Base-by-base conservation (phyloP, 2,113 vertebrate genomes). In the Sula dactylatra region DNA sequence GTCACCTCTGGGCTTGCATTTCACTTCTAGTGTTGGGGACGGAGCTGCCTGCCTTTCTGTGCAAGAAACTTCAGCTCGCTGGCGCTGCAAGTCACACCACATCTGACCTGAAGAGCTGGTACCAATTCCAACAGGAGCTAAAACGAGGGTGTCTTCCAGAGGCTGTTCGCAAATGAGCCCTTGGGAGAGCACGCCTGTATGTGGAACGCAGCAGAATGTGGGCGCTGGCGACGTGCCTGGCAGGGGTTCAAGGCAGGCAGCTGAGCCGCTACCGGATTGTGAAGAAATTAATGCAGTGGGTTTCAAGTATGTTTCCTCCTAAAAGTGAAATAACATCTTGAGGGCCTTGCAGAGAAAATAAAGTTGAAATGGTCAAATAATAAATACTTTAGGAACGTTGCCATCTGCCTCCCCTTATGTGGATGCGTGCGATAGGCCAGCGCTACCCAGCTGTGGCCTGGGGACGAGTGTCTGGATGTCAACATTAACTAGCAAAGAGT, bases 141-240 rank as follows among this genome's bases (percentile, higher is more conserved):
- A 40, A 83, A 6, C 3, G 29, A 40, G 66, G 5, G 29, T 26
- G 62, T 82, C 77, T 91, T 72, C 81, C 64, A 80, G 91, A 90
- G 92, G 66, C 70, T 4, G 8, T 54, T 55, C 78, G 59, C 25
- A 61, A 38, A 42, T 22, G 11, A 31, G 55, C 34, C 15, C 7
- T 34, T 38, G 24, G 47, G 36, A 70, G 77, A 72, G 71, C 20
- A 2, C 18, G 5, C 1, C 18, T 12, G 1, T 11, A 6, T 18
- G 0, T 4, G 0, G 32, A 31, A 6, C 2, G 2, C 3, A 3
- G 47, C 27, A 17, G 54, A 34, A 29, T 3, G 1, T 2, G 2
- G 3, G 21, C 5, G 0, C 7, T 11, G 50, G 52, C 58, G 5
- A 4, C 2, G 6, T 6, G 17, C 14, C 27, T 2, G 9, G 45